These are phyloP conservation scores for Bujurquina vittata DNA, from an alignment of 2,113 vertebrate genomes.

Conservation along the genomic window DNA sequence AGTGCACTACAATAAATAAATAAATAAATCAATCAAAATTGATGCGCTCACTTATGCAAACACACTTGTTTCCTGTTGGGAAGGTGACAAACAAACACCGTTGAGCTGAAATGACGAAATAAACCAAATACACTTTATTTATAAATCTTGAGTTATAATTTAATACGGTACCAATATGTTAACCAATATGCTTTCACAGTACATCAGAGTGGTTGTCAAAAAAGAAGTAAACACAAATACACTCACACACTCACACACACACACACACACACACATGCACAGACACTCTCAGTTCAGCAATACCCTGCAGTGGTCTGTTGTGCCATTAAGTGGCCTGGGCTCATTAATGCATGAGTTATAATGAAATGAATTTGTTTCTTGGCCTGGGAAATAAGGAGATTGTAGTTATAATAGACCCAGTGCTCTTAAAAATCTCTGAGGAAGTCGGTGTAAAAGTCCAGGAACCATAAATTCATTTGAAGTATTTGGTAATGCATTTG, in stretches of 20 bases:
- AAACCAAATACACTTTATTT: conserved; percentile 91
- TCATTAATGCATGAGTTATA: conserved; percentile 44
- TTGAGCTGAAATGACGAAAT: conserved; percentile 65
- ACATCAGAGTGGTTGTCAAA: conserved; percentile 93
- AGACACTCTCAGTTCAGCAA: conserved; percentile 80
- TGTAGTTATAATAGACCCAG: not conserved
- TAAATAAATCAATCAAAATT: rapidly evolving
- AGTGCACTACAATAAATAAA: not conserved
- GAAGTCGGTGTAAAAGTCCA: conserved; percentile 43
- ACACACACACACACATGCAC: not conserved
- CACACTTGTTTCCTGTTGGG: not conserved
- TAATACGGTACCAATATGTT: conserved; percentile 84
- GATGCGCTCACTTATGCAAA: not conserved
- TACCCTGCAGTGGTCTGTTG: conserved; percentile 81
- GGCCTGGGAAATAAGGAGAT: conserved; percentile 17
- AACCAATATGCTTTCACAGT: conserved; percentile 86
- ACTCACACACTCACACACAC: conserved; percentile 7
- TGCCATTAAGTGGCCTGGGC: conserved; percentile 56
- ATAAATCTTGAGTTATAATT: conserved; percentile 97
- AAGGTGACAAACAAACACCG: conserved; percentile 23
- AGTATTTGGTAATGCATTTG: conserved; percentile 46
- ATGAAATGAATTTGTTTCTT: conserved; percentile 29
- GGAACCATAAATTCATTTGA: conserved; percentile 15
- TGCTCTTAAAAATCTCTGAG: conserved; percentile 42
- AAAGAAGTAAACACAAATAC: conserved; percentile 82